A percentile compares a stretch with the other conserved stretches of the same genome.
Conservation (phyloP, 2,888 invertebrate genomes). For the Odontomyia ornata region DNA sequence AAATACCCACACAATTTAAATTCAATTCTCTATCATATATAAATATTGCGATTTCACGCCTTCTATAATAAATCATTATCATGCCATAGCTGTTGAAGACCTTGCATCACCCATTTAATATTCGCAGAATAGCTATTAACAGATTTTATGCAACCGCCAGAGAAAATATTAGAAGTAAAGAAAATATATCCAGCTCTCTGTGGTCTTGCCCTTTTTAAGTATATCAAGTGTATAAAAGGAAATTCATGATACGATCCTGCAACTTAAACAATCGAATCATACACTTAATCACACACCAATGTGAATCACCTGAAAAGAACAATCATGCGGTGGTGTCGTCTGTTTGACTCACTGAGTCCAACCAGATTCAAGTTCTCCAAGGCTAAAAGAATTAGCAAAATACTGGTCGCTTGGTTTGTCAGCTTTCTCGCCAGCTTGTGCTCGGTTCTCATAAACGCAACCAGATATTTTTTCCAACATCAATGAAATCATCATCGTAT, state of each 20-base stretch:
- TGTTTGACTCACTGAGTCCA: not conserved
- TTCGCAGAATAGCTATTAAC: too few species aligned
- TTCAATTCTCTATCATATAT: too few species aligned
- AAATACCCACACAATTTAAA: too few species aligned
- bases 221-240: too few species aligned
- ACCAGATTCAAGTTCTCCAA: not conserved
- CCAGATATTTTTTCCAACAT: constrained; percentile 11
- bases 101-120: too few species aligned
- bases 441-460: not conserved
- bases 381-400: not conserved
- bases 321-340: not conserved
- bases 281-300: not conserved
- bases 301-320: not conserved
- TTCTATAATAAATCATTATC: too few species aligned
- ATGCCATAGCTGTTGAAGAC: too few species aligned
- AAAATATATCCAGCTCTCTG: too few species aligned
- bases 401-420: not conserved
- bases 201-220: too few species aligned
- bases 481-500: constrained; percentile 20
- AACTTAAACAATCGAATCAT: not conserved
- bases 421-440: not conserved
- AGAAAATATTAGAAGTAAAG: too few species aligned
- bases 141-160: too few species aligned
- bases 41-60: too few species aligned
- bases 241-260: not conserved